phyloP scores from a whole-genome alignment of 2,888 invertebrate genomes.

The Aleiodes leptofemur region DNA sequence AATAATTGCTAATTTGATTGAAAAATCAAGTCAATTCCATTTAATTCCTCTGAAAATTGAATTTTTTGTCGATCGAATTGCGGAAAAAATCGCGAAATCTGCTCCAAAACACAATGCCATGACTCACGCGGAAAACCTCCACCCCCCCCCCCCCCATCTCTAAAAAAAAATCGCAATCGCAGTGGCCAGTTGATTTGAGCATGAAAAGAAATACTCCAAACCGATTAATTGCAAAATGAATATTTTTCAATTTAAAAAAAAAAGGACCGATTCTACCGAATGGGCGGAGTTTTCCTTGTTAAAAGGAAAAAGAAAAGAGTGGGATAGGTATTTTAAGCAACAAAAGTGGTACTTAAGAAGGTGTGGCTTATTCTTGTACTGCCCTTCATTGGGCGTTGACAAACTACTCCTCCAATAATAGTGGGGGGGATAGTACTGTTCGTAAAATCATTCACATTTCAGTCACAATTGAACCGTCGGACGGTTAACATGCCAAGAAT shows the following conservation, averaged over 20 bases:
- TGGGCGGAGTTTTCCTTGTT: slow-evolving; percentile 12
- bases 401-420: slow-evolving; percentile 17
- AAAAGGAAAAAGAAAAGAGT: slow-evolving; percentile 5
- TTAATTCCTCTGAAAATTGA: too few relatives aligned
- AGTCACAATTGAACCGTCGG: slow-evolving; percentile 67
- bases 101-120: too few relatives aligned
- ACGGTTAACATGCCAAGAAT: slow-evolving; percentile 58
- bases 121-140: too few relatives aligned
- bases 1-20: too few relatives aligned
- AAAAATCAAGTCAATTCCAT: too few relatives aligned
- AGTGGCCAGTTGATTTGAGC: too few relatives aligned
- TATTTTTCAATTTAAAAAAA: not conserved
- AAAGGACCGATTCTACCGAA: not conserved
- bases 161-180: too few relatives aligned
- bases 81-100: too few relatives aligned
- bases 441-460: slow-evolving; percentile 56
- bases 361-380: slow-evolving; percentile 28
- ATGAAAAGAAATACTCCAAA: too few relatives aligned
- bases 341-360: slow-evolving; percentile 23
- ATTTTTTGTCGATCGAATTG: too few relatives aligned
- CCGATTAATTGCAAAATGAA: slow-evolving; percentile 14
- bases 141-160: too few relatives aligned
- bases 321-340: slow-evolving; percentile 29
- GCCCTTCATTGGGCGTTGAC: slow-evolving; percentile 38
- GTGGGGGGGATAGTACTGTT: slow-evolving; percentile 60